Evolutionary conservation across 2,797 vertebrate genomes (phyloP).

Genomic region (Coranthus polyacanthus): DNA sequence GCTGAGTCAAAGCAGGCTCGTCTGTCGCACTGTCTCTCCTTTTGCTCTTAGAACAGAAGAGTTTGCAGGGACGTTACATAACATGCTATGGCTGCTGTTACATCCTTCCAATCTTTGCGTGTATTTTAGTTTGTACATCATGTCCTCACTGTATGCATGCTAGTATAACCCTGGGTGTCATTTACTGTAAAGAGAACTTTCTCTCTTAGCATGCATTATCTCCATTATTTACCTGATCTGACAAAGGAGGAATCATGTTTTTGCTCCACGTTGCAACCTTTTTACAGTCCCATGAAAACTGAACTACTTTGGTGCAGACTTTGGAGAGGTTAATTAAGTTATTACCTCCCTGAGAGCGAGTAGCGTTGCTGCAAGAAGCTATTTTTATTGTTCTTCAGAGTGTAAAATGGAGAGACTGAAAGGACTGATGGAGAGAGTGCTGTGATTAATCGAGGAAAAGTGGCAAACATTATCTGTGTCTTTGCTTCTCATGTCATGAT

Average conservation of each 20-base stretch:
- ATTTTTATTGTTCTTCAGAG: constrained; percentile 3
- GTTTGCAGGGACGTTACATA: constrained; percentile 35
- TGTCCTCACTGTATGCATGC: no score
- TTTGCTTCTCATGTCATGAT: no score
- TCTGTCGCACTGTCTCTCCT: constrained; percentile 34
- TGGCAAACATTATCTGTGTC: background rate
- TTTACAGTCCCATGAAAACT: constrained; percentile 20
- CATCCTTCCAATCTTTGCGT: background rate
- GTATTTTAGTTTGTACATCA: background rate
- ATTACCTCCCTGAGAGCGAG: constrained; percentile 19
- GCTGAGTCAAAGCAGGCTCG: constrained; percentile 79
- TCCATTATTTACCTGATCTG: background rate
- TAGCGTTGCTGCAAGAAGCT: background rate
- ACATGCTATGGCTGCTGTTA: constrained; percentile 25
- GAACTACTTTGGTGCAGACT: background rate
- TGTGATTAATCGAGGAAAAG: background rate
- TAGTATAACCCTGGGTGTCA: no score
- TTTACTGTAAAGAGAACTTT: no score
- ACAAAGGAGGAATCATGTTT: no score
- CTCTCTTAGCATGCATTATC: background rate
- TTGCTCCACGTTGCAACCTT: background rate
- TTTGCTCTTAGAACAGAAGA: constrained; percentile 8
- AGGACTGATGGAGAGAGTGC: background rate
- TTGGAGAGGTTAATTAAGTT: constrained; percentile 24
- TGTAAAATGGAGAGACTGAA: constrained; percentile 12